These are phyloP conservation scores for Belgica antarctica DNA, from an alignment of 2,888 invertebrate genomes.

Conservation along the genomic window DNA sequence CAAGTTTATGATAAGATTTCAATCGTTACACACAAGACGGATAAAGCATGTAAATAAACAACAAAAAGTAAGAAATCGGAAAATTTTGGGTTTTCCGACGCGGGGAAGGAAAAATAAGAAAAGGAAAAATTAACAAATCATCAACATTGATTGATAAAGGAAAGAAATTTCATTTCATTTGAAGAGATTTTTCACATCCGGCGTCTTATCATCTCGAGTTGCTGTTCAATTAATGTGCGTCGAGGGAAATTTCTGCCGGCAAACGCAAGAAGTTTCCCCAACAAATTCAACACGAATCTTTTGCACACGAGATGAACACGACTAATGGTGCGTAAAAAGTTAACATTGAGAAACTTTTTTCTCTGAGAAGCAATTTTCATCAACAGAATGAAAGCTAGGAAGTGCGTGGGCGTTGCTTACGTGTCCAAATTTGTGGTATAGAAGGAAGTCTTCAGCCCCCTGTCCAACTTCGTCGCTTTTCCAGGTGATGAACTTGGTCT, in stretches of 20 bases:
- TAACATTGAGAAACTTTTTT: too few species aligned
- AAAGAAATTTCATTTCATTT: neutral
- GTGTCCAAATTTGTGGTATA: slow-evolving; percentile 88
- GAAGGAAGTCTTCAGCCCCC: slow-evolving; percentile 81
- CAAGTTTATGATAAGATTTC: neutral
- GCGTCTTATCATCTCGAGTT: neutral
- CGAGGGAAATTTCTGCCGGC: neutral
- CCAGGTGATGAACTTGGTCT: slow-evolving; percentile 82
- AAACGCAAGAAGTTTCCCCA: neutral
- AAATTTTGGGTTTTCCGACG: slow-evolving; percentile 8
- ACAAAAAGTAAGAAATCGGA: slow-evolving; percentile 16
- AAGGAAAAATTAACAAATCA: slow-evolving; percentile 12
- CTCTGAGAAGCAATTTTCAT: too few species aligned
- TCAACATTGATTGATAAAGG: slow-evolving; percentile 6
- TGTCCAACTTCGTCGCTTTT: slow-evolving; percentile 80
- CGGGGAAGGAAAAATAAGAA: slow-evolving; percentile 7
- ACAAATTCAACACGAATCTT: too few species aligned
- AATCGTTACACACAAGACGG: slow-evolving; percentile 33
- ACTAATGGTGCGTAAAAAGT: too few species aligned
- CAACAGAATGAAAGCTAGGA: too few species aligned
- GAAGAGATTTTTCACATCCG: neutral
- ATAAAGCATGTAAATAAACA: slow-evolving; percentile 42
- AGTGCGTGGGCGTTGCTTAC: slow-evolving; percentile 63
- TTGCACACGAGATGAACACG: too few species aligned
- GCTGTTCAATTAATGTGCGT: too few species aligned